Conservation (phyloP, 1,140 invertebrate genomes). For the Caenorhabditis briggsae region DNA sequence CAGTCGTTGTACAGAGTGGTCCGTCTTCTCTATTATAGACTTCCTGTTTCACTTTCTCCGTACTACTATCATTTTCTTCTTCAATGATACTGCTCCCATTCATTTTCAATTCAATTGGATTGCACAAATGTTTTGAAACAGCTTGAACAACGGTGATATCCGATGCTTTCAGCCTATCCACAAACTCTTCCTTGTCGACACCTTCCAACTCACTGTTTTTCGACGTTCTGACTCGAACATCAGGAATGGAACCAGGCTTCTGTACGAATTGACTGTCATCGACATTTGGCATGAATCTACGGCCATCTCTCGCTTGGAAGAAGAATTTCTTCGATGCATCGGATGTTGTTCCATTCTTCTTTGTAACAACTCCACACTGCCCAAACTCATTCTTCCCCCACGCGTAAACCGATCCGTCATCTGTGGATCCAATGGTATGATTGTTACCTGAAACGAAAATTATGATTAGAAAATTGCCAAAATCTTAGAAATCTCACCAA, state of each 20-base stretch:
- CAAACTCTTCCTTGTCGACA: slow-evolving; percentile 31
- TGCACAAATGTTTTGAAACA: slow-evolving; percentile 27
- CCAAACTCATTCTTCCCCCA: slow-evolving; percentile 62
- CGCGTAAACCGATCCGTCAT: slow-evolving; percentile 50
- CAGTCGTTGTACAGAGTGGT: slow-evolving; percentile 30
- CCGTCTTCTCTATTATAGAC: not conserved
- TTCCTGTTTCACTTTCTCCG: not conserved
- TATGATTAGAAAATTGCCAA: not conserved
- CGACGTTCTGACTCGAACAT: not conserved
- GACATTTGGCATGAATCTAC: slow-evolving; percentile 38
- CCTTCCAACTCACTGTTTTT: not conserved
- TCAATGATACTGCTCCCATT: not conserved
- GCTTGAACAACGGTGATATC: slow-evolving; percentile 32
- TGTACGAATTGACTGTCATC: slow-evolving; percentile 27
- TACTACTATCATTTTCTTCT: not conserved
- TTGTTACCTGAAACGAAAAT: slow-evolving; percentile 54
- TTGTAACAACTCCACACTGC: slow-evolving; percentile 56
- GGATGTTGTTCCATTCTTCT: slow-evolving; percentile 29
- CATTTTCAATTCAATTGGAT: not conserved
- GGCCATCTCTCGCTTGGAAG: slow-evolving; percentile 54
- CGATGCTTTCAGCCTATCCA: slow-evolving; percentile 5
- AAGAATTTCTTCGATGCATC: slow-evolving; percentile 47
- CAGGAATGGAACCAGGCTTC: slow-evolving; percentile 9
- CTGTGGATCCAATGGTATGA: slow-evolving; percentile 55
- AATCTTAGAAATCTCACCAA: slow-evolving; percentile 11